Evolutionary conservation across 2,797 vertebrate species (phyloP), one percentile per base, ranked within the genome.

Genomic region (Cottoperca gobio): DNA sequence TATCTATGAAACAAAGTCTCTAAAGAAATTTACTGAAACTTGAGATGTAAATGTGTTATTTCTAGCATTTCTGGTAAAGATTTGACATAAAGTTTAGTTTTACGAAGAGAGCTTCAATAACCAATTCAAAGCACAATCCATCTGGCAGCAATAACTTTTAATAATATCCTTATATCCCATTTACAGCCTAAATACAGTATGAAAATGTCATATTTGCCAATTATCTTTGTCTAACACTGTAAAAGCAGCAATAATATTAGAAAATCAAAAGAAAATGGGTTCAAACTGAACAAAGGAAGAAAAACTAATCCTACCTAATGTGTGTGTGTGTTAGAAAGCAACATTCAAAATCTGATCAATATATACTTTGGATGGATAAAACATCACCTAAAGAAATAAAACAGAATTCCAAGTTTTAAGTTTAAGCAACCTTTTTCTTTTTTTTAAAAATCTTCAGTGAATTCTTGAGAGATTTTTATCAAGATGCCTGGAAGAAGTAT

Each of bases 211-310:
- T 10, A 45, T 49, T 8, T 35, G 1, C 10, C 3, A 16, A 40
- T 40, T 35, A 21, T 21, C n/a, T 62, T 9, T 49, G 45, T 61
- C 11, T 49, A 28, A 16, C 42, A 23, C n/a, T 52, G 11, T n/a
- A 28, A 28, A 65, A 45, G 4, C 2, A 39, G 21, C 35, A 8
- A 61, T n/a, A 45, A 45, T n/a, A 60, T 31, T 60, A 42, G 40
- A 28, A 43, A 60, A n/a, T 43, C 24, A 39, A 26, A 48, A 49
- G 14, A 12, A 39, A 64, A 24, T 49, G 14, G 45, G 9, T 13
- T 49, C 8, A 62, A 43, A n/a, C 24, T 24, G n/a, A 64, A 49
- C 31, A 24, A 24, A 65, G 53, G n/a, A 48, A 57, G 28, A 57
- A n/a, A 26, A 46, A 16, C 16, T 58, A 26, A 46, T n/a, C 16